Conservation (phyloP, 1,140 invertebrate species). For the Oedothorax gibbosus region DNA sequence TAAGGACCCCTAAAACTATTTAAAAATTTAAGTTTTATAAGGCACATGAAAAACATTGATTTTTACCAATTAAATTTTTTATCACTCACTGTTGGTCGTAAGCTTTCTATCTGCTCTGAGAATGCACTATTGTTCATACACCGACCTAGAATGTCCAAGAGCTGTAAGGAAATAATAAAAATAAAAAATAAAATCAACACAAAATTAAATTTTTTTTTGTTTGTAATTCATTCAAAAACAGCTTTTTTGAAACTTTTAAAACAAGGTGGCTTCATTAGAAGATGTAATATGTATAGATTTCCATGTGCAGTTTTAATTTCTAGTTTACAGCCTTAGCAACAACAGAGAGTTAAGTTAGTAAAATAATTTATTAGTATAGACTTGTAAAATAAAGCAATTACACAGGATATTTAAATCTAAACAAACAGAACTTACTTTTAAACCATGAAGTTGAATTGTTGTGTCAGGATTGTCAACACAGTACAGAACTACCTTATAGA, state of each 20-base stretch:
- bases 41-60: too few relatives aligned
- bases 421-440: constrained; percentile 68
- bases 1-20: too few relatives aligned
- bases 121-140: constrained; percentile 15
- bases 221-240: too few relatives aligned
- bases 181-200: neutral
- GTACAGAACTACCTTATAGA: constrained; percentile 65
- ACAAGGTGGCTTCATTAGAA: too few relatives aligned
- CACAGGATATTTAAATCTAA: neutral
- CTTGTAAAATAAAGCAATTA: neutral
- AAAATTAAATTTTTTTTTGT: too few relatives aligned
- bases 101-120: constrained; percentile 5
- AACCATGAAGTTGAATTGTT: constrained; percentile 68
- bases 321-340: too few relatives aligned
- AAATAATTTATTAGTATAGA: neutral
- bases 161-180: too few relatives aligned
- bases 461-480: constrained; percentile 67
- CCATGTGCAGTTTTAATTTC: too few relatives aligned
- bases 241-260: too few relatives aligned
- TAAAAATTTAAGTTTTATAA: too few relatives aligned
- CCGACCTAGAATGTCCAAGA: constrained; percentile 53
- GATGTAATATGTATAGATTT: too few relatives aligned
- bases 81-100: constrained; percentile 22
- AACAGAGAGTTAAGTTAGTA: too few relatives aligned
- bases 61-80: neutral